Evolutionary conservation across 2,797 vertebrate genomes (phyloP), one percentile per base, ranked within the genome.

Genomic region (Ataeniobius toweri): DNA sequence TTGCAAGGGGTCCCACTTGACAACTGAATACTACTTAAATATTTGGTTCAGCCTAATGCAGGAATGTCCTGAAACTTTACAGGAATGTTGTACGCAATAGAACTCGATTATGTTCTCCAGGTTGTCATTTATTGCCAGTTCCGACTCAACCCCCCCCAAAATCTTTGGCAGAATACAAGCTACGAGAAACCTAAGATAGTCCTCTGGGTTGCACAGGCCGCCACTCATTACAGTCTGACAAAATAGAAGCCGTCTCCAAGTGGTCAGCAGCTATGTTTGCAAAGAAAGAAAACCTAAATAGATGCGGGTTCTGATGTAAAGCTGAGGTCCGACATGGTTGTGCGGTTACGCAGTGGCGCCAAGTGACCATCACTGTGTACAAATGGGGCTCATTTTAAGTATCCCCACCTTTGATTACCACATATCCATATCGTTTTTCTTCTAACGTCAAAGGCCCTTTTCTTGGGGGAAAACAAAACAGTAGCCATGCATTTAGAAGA

Each of bases 281-380:
- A 91, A 89, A 93, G 86, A 91, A 90, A 91, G 93, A 92, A 93
- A 92, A 93, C 91, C 90, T 89, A 94, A 95, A 94, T 92, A 93
- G 92, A 93, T 87, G 93, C 83, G 92, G 92, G 87, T 93, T 90
- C 83, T 87, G 80, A 94, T 78, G 92, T 95, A 94, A 93, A 94
- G 95, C 91, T 80, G 95, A 93, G 89, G 93, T 89, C 91, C 80
- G 53, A 70, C 91, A 77, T 89, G 88, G 90, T 92, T 76, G 75
- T 87, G 92, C 58, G 94, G 94, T 94, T 86, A 78, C 59, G 2
- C 73, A 77, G 89, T 88, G 89, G 92, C 90, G 91, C 93, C 93
- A 90, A 94, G 91, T 78, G 89, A 86, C 85, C 92, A 84, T 85
- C 78, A 80, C 90, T 87, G 91, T 56, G 91, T 88, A 88, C 83